Evolutionary conservation across 2,113 vertebrate genomes (phyloP).

Genomic region (Fregetta grallaria): DNA sequence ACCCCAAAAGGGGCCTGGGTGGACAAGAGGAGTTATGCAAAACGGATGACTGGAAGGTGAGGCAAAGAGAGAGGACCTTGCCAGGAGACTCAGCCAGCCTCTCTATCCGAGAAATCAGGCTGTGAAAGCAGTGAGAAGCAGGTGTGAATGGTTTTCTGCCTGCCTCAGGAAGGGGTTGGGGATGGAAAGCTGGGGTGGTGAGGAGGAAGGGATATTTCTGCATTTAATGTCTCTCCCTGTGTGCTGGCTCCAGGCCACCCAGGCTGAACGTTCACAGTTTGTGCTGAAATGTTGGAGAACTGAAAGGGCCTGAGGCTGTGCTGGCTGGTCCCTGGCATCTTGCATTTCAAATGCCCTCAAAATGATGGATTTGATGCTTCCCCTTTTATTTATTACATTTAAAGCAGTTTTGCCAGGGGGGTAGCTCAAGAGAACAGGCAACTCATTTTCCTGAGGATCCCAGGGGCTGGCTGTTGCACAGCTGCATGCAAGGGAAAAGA

Average conservation of each 20-base stretch:
- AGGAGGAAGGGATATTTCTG: neutral
- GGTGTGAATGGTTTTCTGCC: conserved; percentile 31
- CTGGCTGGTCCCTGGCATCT: conserved; percentile 27
- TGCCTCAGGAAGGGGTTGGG: neutral
- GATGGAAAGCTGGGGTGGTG: neutral
- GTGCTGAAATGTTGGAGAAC: conserved; percentile 14
- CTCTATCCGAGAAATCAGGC: neutral
- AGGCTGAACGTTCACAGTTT: conserved; percentile 16
- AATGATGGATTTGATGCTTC: conserved; percentile 30
- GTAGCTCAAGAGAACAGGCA: neutral
- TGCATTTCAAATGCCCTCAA: conserved; percentile 43
- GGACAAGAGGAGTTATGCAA: neutral
- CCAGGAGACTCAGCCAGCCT: neutral
- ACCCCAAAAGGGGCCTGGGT: accelerated
- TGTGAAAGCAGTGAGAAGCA: conserved; percentile 21
- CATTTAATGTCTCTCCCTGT: neutral
- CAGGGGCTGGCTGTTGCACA: neutral
- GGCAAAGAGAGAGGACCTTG: neutral
- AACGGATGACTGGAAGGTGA: neutral
- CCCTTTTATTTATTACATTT: conserved; percentile 44
- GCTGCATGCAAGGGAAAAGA: neutral
- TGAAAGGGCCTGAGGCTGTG: conserved; percentile 25
- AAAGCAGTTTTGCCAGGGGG: conserved; percentile 25
- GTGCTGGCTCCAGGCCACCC: conserved; percentile 2
- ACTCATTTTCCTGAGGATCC: neutral